A percentile compares a stretch with the other conserved stretches of the same genome.
Evolutionary conservation across 2,113 vertebrate species (phyloP).

Genomic region (Phocoena sinus): DNA sequence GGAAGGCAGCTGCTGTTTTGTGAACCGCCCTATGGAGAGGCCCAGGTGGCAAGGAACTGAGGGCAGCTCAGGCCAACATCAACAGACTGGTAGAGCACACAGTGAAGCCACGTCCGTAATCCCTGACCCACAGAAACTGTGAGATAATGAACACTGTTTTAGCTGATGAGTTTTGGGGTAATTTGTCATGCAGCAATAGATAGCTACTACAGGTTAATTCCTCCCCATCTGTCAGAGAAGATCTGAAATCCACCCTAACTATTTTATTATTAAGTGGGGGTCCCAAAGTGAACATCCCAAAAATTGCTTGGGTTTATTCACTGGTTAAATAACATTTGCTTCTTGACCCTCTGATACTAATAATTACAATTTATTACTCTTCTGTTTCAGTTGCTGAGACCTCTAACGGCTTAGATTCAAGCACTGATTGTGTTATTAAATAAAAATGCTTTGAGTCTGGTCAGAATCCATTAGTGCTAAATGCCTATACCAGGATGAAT

Average conservation of each 20-base stretch:
- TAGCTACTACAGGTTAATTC: background rate
- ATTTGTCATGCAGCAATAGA: background rate
- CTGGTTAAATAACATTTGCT: background rate
- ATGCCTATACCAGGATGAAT: accelerated
- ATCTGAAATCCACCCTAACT: background rate
- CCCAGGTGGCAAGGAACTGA: background rate
- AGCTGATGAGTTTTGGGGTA: background rate
- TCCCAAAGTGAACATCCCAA: background rate
- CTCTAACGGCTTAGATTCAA: background rate
- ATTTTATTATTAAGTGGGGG: background rate
- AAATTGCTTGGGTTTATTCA: background rate
- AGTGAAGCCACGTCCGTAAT: background rate
- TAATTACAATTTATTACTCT: background rate
- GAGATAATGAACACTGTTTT: background rate
- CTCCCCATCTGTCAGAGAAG: background rate
- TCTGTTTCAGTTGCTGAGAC: background rate
- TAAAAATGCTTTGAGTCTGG: background rate
- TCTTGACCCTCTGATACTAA: background rate
- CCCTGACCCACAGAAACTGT: background rate
- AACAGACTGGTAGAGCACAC: too few species aligned
- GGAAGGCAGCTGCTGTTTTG: background rate
- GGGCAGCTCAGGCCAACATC: background rate
- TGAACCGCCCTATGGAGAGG: background rate
- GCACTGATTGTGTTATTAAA: background rate
- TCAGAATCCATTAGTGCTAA: background rate